These are phyloP conservation scores for Clarias batrachus DNA, from an alignment of 2,113 vertebrate genomes.

Conservation along the genomic window DNA sequence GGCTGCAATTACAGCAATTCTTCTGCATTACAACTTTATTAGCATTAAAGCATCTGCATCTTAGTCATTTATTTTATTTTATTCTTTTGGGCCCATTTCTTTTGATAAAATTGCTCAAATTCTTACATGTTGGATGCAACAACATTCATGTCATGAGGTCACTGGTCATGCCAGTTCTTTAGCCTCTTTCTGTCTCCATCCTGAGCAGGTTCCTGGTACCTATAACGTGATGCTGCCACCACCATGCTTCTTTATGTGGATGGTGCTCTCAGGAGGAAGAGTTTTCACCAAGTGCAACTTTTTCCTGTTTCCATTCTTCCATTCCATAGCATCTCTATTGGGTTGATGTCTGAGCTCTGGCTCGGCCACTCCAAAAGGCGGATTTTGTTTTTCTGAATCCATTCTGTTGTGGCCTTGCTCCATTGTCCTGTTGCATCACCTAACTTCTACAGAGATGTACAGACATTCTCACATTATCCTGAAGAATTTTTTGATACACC, in stretches of 20 bases:
- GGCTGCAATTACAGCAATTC: not conserved
- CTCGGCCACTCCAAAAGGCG: no score
- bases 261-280: not conserved
- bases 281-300: not conserved
- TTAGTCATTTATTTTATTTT: not conserved
- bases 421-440: no score
- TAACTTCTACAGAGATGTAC: no score
- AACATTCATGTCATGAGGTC: not conserved
- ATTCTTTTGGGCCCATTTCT: not conserved
- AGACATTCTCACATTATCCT: no score
- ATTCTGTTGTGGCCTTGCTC: no score
- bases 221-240: not conserved
- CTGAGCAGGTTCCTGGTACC: not conserved
- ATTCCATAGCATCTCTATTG: no score
- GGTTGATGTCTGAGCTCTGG: no score
- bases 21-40: not conserved
- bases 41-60: not conserved
- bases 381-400: no score
- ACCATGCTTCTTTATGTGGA: not conserved
- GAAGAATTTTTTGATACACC: no score
- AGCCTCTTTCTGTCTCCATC: not conserved
- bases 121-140: not conserved
- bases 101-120: not conserved
- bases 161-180: no score
- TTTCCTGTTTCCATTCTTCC: no score